Evolutionary conservation across 1,140 invertebrate species (phyloP), one percentile per base, ranked within the genome.

Genomic region (Rhynchophorus ferrugineus): DNA sequence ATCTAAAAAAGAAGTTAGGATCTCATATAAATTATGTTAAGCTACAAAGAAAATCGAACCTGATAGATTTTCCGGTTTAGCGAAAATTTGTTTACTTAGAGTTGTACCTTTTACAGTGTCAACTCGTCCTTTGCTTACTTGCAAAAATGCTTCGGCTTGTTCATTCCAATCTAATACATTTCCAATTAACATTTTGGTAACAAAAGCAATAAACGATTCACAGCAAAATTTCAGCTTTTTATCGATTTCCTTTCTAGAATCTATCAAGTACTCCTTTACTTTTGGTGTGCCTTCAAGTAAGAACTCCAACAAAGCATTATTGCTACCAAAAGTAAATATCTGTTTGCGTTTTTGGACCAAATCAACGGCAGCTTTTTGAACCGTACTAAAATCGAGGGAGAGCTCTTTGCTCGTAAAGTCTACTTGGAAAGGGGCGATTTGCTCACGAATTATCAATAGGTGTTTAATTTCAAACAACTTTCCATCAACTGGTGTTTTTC

Each of bases 391-490:
- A 71, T 97, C 94, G 49, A 98, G 69, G 38, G 82, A 83, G 0
- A 89, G 91, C 73, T 98, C 93, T 69, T 91, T 89, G 0, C 95
- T 81, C 0, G 91, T 86, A 63, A 96, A 95, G 63, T 97, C 93
- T 0, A 96, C 91, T 72, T 98, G 94, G 68, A 98, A 99, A 0
- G 96, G 95, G 1, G 94, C 91, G 29, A 98, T 98, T 73, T 99
- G 96, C 68, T 99, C 96, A 16, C 96, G 71, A 0, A 99, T 71
- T 43, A 99, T 99, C 2, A 99, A 73, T 35, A 99, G 73, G 75
- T 99, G 96, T 72, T 99, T 99, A 22, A 99, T 94, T 71, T 98
- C 84, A 72, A 99, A 99, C 5, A 99, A 73, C 65, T 91, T 83
- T 0, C 91, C 93, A 73, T 99, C 95, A n/a, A 96, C 74, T 3